Evolutionary conservation across 2,888 invertebrate genomes (phyloP), one percentile per base, ranked within the genome.

Genomic region (Seira sanloemensis): DNA sequence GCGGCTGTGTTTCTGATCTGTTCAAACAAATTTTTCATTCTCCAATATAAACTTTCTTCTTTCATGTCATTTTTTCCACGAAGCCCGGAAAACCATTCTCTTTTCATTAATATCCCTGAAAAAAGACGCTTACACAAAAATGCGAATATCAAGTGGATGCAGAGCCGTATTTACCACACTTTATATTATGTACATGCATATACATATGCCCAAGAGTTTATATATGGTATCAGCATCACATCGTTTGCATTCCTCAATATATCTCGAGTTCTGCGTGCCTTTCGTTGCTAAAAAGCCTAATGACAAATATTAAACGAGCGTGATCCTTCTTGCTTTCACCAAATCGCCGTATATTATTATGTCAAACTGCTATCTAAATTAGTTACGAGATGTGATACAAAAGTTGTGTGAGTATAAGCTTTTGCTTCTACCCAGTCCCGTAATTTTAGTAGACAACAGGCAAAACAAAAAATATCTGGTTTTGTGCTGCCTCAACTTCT

Each of bases 281-380:
- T 7, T 50, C 50, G 16, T n/a, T 50, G 5, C 46, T 27, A 71
- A 76, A 66, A 37, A 66, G 71, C 37, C 24, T 78, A 78, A 78
- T 78, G 72, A 78, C 78, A 78, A 77, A 78, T 78, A 78, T 78
- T 78, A 78, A 78, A 37, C 72, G 72, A 54, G 69, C 71, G 9
- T 62, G 62, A 78, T 78, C 78, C 58, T 62, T 78, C 78, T 78
- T 78, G 65, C 71, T 79, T 73, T 79, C 73, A 67, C 73, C 73
- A 78, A 72, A 72, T 72, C 46, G 54, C 66, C 68, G 79, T 79
- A 73, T 79, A 79, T 79, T 74, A 50, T 50, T 50, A 72, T 79
- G 73, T 73, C 73, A 79, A 67, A 54, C 68, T 67, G 16, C 73
- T 68, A 73, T 79, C 79, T 79, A 79, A 79, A 79, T 79, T 79